Base-by-base conservation (phyloP, 2,888 invertebrate genomes). In the Stenchaetothrips biformis region DNA sequence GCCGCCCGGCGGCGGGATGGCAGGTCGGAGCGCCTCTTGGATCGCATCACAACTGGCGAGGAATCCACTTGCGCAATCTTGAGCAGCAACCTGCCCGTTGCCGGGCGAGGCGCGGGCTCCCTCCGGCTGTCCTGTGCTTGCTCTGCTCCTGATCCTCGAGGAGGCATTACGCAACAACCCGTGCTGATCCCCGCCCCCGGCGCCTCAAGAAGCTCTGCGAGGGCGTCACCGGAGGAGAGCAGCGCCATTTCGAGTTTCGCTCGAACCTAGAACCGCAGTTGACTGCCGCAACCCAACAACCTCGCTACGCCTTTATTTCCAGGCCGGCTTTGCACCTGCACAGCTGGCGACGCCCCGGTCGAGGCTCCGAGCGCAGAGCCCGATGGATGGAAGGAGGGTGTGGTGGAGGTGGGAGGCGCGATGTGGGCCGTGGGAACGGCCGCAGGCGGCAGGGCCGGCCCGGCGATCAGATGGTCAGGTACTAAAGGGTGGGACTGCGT, bases 391-490 rank as follows among this genome's bases (percentile, higher is more conserved):
- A 21, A 18, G n/a, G 67, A 9, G n/a, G n/a, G n/a, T 4, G 59
- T 0, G 62, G 62, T n/a, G 18, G 16, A 7, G 18, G n/a, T 8
- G 67, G 67, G 67, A 21, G n/a, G 67, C n/a, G n/a, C 0, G 67
- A 21, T 21, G 67, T 9, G 67, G 67, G 7, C n/a, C n/a, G 67
- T 21, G 67, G 67, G 67, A 21, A n/a, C n/a, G 21, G 21, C 21
- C 67, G 6, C n/a, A 21, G 67, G n/a, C 9, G 67, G 67, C 21
- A 9, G 7, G n/a, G 67, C n/a, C n/a, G 21, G 67, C n/a, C 21
- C 67, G 67, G n/a, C 67, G 67, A 67, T 67, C 67, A 67, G n/a
- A 67, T 21, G 53, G 53, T 16, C 53, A 53, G 53, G 53, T 53
- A 53, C 3, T 53, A 53, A 53, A 9, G 53, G 13, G 13, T 53